phyloP scores from a whole-genome alignment of 2,888 invertebrate species.

The Dilophus febrilis region DNA sequence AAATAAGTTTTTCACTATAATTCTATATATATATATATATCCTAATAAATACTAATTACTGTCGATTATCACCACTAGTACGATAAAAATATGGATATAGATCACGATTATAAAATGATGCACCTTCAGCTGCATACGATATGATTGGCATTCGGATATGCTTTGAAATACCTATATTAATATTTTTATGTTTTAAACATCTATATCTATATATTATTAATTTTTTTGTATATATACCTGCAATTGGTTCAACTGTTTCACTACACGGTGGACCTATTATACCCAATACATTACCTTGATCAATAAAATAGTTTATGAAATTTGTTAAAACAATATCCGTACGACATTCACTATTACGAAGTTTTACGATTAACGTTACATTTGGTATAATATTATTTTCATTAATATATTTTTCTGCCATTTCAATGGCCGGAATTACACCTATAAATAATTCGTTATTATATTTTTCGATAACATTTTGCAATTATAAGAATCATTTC shows the following conservation, averaged over 20 bases:
- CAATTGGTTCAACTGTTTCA: slow-evolving; percentile 63
- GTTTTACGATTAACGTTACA: slow-evolving; percentile 38
- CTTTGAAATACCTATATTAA: slow-evolving; percentile 43
- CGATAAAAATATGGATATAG: slow-evolving; percentile 65
- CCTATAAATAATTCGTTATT: neutral
- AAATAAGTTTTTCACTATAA: no score
- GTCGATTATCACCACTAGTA: slow-evolving; percentile 60
- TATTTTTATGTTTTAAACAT: neutral
- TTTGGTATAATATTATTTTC: slow-evolving; percentile 38
- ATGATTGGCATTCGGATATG: slow-evolving; percentile 54
- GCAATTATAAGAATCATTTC: neutral
- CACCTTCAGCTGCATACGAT: slow-evolving; percentile 64
- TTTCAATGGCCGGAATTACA: slow-evolving; percentile 34
- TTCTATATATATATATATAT: neutral
- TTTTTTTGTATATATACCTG: slow-evolving; percentile 37
- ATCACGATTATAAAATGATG: slow-evolving; percentile 46
- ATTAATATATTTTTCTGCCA: slow-evolving; percentile 49
- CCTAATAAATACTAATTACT: slow-evolving; percentile 27
- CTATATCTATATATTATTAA: no score
- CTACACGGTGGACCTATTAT: slow-evolving; percentile 66
- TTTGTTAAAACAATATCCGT: slow-evolving; percentile 55
- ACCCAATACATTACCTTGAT: slow-evolving; percentile 38
- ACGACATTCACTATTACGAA: slow-evolving; percentile 48
- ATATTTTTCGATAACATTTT: neutral
- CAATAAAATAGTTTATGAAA: slow-evolving; percentile 51